These are phyloP conservation scores for Sylvia atricapilla DNA, from an alignment of 2,113 vertebrate species.

Conservation along the genomic window DNA sequence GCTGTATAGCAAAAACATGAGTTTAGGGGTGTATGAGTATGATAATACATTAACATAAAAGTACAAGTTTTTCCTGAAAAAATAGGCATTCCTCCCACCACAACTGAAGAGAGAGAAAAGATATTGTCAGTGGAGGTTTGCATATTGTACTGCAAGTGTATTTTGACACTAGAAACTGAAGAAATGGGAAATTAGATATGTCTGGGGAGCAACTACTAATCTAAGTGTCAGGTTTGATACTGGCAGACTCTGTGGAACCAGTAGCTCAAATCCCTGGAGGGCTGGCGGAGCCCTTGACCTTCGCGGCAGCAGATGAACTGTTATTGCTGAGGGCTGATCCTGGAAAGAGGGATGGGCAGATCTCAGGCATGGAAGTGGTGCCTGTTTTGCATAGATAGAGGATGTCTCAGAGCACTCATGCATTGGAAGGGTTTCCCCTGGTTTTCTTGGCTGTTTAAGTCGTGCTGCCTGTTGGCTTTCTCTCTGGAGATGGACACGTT, in stretches of 20 bases:
- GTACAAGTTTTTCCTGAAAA: background rate
- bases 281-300: constrained; percentile 44
- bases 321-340: background rate
- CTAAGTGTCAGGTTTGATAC: constrained; percentile 60
- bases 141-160: constrained; percentile 58
- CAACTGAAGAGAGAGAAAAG: background rate
- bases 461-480: background rate
- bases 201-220: constrained; percentile 49
- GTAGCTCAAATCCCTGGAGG: constrained; percentile 14
- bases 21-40: background rate
- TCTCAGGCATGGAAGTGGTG: background rate
- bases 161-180: constrained; percentile 66
- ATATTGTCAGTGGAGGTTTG: constrained; percentile 5
- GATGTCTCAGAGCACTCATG: background rate
- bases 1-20: background rate
- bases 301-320: background rate
- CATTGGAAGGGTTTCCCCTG: background rate
- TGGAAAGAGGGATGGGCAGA: background rate
- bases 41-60: background rate
- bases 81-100: background rate
- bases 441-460: background rate
- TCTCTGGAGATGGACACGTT: background rate
- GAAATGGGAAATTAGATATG: constrained; percentile 61
- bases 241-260: constrained; percentile 61
- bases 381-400: background rate